Evolutionary conservation across 2,797 vertebrate species (phyloP).

Genomic region (Epinephelus malabaricus): DNA sequence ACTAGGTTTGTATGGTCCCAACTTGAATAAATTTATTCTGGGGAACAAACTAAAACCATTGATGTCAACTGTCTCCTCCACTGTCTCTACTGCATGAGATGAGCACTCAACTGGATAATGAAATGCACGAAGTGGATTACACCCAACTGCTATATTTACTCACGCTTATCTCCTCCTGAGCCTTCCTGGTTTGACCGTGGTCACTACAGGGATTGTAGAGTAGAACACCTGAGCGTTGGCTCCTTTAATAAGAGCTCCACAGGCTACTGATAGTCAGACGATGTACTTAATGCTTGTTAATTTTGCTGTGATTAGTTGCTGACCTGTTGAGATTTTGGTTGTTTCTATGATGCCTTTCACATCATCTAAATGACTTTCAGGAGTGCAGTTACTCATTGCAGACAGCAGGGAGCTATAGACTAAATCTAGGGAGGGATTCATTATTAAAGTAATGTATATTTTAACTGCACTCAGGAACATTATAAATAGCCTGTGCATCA

Average conservation of each 20-base stretch:
- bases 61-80: conserved; percentile 70
- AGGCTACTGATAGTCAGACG: not conserved
- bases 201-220: conserved; percentile 54
- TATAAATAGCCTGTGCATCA: not conserved
- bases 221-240: conserved; percentile 27
- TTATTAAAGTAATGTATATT: not conserved
- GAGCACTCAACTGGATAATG: conserved; percentile 70
- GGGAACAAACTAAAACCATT: conserved; percentile 79
- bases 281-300: not conserved
- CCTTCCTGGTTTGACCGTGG: conserved; percentile 63
- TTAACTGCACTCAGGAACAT: not conserved
- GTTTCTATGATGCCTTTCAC: not conserved
- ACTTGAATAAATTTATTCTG: conserved; percentile 85
- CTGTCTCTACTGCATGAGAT: conserved; percentile 62
- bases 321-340: not conserved
- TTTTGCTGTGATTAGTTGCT: not conserved
- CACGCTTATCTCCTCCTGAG: conserved; percentile 79
- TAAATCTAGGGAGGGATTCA: not conserved
- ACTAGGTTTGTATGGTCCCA: conserved; percentile 83
- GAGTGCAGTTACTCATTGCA: not conserved
- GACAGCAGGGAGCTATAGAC: not conserved
- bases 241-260: conserved; percentile 7
- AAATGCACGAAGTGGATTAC: conserved; percentile 79
- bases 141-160: conserved; percentile 83
- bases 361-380: not conserved